These are phyloP conservation scores for Neotoxoptera formosana DNA, from an alignment of 1,140 invertebrate genomes.

Conservation along the genomic window DNA sequence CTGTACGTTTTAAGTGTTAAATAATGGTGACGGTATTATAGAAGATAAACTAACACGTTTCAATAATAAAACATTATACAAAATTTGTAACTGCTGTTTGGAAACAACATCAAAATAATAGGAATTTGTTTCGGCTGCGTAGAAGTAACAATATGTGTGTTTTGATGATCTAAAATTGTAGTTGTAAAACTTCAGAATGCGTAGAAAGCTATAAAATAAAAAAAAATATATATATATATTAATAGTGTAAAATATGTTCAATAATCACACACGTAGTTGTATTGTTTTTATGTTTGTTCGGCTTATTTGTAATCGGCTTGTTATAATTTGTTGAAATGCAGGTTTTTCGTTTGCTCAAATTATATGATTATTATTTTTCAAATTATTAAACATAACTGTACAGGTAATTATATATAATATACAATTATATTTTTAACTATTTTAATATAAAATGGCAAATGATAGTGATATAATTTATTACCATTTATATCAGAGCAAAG, in stretches of 20 bases:
- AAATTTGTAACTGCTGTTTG: conserved; percentile 2
- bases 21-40: neutral
- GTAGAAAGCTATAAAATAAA: neutral
- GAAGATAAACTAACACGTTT: neutral
- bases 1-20: neutral
- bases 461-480: neutral
- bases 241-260: neutral
- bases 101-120: conserved; percentile 13
- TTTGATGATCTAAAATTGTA: neutral
- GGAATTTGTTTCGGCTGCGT: neutral
- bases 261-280: neutral
- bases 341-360: neutral
- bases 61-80: neutral
- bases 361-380: neutral
- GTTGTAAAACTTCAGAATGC: neutral
- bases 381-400: neutral
- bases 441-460: neutral
- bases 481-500: neutral
- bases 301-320: neutral
- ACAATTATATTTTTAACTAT: neutral
- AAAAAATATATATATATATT: neutral
- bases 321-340: neutral
- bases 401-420: no score
- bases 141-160: neutral
- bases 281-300: neutral